A percentile compares a stretch with the other conserved stretches of the same genome.
Conservation (phyloP, 2,797 vertebrate genomes). For the Apogon hyalosoma region DNA sequence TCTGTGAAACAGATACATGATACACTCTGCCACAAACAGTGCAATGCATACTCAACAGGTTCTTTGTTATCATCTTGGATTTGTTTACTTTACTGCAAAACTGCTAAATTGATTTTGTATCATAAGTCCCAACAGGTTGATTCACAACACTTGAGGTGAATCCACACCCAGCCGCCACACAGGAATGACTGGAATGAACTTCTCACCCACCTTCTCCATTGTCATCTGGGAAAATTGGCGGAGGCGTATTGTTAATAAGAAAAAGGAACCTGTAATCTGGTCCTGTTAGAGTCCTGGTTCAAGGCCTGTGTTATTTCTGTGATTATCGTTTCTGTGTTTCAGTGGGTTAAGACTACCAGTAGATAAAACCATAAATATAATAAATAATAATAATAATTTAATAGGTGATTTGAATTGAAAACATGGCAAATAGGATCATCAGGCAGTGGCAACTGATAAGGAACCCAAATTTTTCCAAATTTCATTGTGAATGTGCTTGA, state of each 20-base stretch:
- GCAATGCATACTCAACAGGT: neutral
- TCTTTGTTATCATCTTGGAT: neutral
- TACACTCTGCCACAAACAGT: neutral
- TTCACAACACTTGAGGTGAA: conserved; percentile 45
- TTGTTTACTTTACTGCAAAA: conserved; percentile 2
- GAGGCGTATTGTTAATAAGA: conserved; percentile 1
- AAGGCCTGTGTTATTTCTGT: neutral
- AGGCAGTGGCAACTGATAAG: too few relatives aligned
- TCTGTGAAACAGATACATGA: neutral
- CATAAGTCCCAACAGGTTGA: conserved; percentile 43
- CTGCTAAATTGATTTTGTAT: conserved; percentile 22
- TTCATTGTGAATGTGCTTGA: too few relatives aligned
- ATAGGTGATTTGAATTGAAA: too few relatives aligned
- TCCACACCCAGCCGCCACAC: conserved; percentile 37
- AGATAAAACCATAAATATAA: too few relatives aligned
- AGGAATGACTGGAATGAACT: conserved; percentile 63
- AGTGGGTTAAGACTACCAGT: too few relatives aligned
- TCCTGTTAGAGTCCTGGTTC: neutral
- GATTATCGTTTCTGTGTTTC: too few relatives aligned
- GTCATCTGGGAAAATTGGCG: conserved; percentile 25
- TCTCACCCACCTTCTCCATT: conserved; percentile 27
- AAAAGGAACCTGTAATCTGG: neutral
- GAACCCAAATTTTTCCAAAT: too few relatives aligned
- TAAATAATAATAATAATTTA: too few relatives aligned
- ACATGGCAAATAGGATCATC: too few relatives aligned